Percentiles rank a stretch among this genome's conserved stretches.
Evolutionary conservation across 2,888 invertebrate genomes (phyloP).

Genomic region (Troides aeacus): DNA sequence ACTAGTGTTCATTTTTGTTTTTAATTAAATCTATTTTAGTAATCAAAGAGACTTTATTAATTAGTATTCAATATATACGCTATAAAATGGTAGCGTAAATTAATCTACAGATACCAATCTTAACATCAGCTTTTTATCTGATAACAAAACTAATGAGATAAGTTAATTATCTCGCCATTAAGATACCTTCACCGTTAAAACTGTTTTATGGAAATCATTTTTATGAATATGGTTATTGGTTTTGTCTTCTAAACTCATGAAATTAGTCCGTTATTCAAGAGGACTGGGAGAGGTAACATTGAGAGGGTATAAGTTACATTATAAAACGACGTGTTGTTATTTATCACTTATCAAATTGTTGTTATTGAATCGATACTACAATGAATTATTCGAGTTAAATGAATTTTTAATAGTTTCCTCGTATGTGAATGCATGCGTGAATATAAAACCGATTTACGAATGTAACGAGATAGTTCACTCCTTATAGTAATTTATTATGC

Average conservation of each 20-base stretch:
- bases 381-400: background rate
- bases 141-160: no score
- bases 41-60: background rate
- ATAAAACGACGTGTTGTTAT: background rate
- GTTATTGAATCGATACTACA: background rate
- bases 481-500: conserved; percentile 31
- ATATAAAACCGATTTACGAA: conserved; percentile 31
- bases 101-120: no score
- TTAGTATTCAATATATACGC: no score
- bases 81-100: no score
- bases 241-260: no score
- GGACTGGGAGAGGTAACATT: background rate
- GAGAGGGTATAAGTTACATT: background rate
- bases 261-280: background rate
- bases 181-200: no score
- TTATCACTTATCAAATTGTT: background rate
- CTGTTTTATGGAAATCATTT: no score
- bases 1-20: conserved; percentile 4
- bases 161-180: no score
- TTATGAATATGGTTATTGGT: no score
- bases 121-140: no score
- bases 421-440: background rate
- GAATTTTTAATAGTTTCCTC: background rate
- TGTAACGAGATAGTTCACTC: conserved; percentile 13
- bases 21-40: background rate